phyloP scores from a whole-genome alignment of 2,888 invertebrate species.

The Allacma fusca region DNA sequence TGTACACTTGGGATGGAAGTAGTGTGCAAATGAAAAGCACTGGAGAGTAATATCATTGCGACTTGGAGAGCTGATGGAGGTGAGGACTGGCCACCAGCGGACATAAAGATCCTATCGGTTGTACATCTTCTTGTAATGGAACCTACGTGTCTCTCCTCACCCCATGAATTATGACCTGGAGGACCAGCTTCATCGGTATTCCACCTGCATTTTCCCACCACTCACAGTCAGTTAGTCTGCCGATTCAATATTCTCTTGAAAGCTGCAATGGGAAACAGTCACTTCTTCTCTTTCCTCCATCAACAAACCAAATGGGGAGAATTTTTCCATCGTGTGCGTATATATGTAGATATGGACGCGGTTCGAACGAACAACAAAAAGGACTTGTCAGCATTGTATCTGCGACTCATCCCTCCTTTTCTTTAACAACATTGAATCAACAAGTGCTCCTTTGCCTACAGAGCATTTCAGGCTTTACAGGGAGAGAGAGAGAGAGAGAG shows the following conservation, averaged over 20 bases:
- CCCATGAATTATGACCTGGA: constrained; percentile 52
- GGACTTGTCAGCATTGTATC: constrained; percentile 14
- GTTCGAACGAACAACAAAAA: too few relatives aligned
- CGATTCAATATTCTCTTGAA: constrained; percentile 29
- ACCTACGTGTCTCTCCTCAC: constrained; percentile 53
- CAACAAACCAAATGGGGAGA: constrained; percentile 17
- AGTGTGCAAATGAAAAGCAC: constrained; percentile 14
- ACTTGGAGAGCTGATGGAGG: constrained; percentile 43
- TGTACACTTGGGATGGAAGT: background rate
- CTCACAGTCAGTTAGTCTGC: constrained; percentile 25
- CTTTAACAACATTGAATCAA: background rate
- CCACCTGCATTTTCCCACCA: constrained; percentile 33
- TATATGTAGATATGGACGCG: background rate
- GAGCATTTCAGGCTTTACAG: background rate
- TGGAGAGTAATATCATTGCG: constrained; percentile 27
- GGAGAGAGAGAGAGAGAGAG: background rate
- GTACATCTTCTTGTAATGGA: constrained; percentile 51
- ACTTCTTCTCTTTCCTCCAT: constrained; percentile 23
- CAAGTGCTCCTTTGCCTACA: constrained; percentile 13
- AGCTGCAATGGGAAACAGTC: background rate
- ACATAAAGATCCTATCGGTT: constrained; percentile 47
- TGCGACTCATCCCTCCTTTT: constrained; percentile 33
- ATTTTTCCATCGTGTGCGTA: background rate
- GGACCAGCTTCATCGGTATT: constrained; percentile 41
- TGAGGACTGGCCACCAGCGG: constrained; percentile 55